Evolutionary conservation across 2,888 invertebrate genomes (phyloP).

Genomic region (Agriopis leucophaearia): DNA sequence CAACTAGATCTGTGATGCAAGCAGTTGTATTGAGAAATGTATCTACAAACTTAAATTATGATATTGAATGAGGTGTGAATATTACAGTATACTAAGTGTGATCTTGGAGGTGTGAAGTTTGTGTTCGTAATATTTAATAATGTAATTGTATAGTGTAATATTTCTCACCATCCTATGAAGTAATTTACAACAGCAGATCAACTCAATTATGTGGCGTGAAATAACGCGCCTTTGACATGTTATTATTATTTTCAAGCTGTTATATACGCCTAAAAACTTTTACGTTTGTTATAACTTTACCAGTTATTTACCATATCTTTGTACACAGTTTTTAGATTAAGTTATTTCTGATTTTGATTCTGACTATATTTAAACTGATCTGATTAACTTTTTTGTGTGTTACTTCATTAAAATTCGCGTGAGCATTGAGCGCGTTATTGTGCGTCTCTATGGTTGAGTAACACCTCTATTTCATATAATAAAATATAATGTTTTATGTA

Average conservation of each 20-base stretch:
- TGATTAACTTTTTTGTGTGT: no score
- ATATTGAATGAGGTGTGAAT: constrained; percentile 4
- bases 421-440: no score
- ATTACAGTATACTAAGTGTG: constrained; percentile 27
- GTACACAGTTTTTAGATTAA: no score
- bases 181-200: constrained; percentile 16
- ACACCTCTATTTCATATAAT: no score
- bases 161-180: constrained; percentile 28
- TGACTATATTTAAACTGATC: no score
- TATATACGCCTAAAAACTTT: background rate
- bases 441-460: no score
- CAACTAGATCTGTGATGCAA: no score
- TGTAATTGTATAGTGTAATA: constrained; percentile 16
- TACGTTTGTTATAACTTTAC: background rate
- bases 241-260: background rate
- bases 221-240: background rate
- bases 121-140: constrained; percentile 3
- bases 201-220: constrained; percentile 3
- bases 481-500: no score
- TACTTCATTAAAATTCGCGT: no score
- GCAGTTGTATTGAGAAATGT: background rate
- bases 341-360: no score
- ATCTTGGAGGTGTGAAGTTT: constrained; percentile 21
- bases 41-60: no score
- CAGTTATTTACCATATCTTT: no score